These are phyloP conservation scores for Sparidentex hasta DNA, from an alignment of 2,797 vertebrate genomes.

Conservation along the genomic window DNA sequence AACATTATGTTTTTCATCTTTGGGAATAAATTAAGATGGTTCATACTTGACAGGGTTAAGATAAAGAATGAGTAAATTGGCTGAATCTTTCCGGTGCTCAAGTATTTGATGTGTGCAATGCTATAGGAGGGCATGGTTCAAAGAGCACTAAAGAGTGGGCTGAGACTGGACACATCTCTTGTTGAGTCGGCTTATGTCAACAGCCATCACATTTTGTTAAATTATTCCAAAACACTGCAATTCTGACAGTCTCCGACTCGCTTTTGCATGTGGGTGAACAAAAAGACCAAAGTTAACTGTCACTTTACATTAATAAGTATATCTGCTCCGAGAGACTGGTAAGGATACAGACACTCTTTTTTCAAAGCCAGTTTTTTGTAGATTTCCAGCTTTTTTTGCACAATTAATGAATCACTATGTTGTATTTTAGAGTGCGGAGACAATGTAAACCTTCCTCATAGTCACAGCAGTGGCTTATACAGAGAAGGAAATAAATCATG, in stretches of 20 bases:
- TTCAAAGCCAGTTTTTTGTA: background rate
- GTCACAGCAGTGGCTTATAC: background rate
- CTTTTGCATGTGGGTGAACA: conserved; percentile 1
- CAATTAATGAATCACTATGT: no score
- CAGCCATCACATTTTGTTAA: conserved; percentile 20
- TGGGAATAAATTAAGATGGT: background rate
- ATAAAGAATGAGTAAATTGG: background rate
- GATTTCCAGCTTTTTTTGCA: background rate
- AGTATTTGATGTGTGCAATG: background rate
- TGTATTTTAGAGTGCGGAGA: background rate
- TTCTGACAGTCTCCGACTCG: conserved; percentile 6
- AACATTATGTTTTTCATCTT: background rate
- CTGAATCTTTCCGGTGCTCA: background rate
- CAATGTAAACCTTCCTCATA: background rate
- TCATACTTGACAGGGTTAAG: background rate
- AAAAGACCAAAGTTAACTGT: conserved; percentile 18
- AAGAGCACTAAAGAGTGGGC: conserved; percentile 9
- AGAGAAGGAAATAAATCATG: conserved; percentile 14
- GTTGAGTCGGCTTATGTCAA: conserved; percentile 42
- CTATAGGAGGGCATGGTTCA: conserved; percentile 7
- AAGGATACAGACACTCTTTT: background rate
- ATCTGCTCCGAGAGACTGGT: background rate
- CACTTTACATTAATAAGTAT: background rate
- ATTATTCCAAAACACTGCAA: conserved; percentile 40
- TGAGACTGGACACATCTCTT: conserved; percentile 23